Base-by-base conservation (phyloP, 2,888 invertebrate genomes). In the Cyclophora albipunctata region DNA sequence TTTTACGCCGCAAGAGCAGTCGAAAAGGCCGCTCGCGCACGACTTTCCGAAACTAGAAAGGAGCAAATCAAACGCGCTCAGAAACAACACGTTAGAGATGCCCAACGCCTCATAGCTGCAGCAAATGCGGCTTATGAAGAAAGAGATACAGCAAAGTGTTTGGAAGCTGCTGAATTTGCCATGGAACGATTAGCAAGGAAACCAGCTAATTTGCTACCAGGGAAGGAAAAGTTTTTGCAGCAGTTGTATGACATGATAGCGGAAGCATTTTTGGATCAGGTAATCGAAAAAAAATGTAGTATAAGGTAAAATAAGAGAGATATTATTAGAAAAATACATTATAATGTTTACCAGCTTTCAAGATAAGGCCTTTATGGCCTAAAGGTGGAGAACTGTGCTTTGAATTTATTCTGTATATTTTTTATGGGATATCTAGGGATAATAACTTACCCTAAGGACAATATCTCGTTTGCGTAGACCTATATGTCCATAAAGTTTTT, bases 231-330 rank as follows among this genome's bases (percentile, higher is more conserved):
- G 56, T 85, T 70, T 53, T 58, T 86, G 49, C 75, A 82, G 41
- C 66, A 81, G 50, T 55, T 88, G 33, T 73, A 84, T 49, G 69
- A 78, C 54, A 75, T 86, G 45, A 76, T 84, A 34, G 83, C 78
- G 5, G 65, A 76, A 48, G 78, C 80, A 49, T 85, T 85, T 57
- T 65, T 86, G 46, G 83, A 85, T 62, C 87, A 87, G 78, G 87
- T 85, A 54, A 40, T 48, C 50, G 42, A 43, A 34, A 6, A 7
- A 35, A 5, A 45, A 34, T 35, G 42, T 20, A 20, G 20, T 20
- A 20, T 1, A 20, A 20, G 20, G 20, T 42, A 42, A 42, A 42
- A 7, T 4, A 42, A 20, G 42, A 42, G 7, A 42, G 7, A 42
- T 20, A 42, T 20, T 42, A 20, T 42, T 42, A 42, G 7, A 20